Conservation (phyloP, 2,113 vertebrate genomes). For the Cariama cristata region DNA sequence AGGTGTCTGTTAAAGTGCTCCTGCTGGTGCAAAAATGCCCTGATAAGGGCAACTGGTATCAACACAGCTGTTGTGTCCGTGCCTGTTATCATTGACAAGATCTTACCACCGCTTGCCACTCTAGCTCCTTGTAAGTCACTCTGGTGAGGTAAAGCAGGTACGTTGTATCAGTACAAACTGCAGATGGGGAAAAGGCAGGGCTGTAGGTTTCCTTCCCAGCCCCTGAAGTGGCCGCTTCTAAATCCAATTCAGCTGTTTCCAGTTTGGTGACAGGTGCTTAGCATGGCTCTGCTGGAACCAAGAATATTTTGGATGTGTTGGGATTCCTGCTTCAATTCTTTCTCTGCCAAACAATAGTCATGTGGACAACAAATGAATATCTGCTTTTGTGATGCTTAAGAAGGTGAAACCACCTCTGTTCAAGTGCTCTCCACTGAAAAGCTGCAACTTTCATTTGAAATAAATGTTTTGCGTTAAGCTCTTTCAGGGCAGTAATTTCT, state of each 20-base stretch:
- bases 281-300: neutral
- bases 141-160: neutral
- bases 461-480: neutral
- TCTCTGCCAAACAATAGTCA: neutral
- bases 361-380: neutral
- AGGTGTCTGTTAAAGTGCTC: neutral
- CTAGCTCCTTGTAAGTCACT: neutral
- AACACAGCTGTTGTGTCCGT: neutral
- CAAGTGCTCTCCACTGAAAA: neutral
- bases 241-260: neutral
- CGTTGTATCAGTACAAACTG: neutral
- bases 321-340: neutral
- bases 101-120: neutral
- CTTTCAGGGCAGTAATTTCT: neutral
- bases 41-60: neutral
- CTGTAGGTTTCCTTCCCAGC: neutral
- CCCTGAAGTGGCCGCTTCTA: neutral
- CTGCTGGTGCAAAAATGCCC: neutral
- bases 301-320: neutral
- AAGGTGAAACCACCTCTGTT: neutral
- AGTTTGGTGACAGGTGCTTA: neutral
- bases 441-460: neutral
- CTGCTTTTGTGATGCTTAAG: neutral
- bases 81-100: fast-evolving
- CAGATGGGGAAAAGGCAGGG: neutral